A percentile compares a stretch with the other conserved stretches of the same genome.
Evolutionary conservation across 2,888 invertebrate species (phyloP).

Genomic region (Cerastis rubricosa): DNA sequence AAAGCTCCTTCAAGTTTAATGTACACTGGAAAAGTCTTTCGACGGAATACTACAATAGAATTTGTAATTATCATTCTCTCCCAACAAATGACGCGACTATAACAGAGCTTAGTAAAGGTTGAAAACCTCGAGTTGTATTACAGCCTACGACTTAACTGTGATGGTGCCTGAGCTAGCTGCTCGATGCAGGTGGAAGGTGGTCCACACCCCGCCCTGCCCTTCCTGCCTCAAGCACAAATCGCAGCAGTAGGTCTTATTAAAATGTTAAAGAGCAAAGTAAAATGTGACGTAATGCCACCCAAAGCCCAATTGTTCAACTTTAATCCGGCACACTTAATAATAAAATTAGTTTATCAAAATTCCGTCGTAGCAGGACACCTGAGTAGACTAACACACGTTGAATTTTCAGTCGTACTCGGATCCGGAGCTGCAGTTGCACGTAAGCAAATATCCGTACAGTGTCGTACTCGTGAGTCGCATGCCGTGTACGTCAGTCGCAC

Average conservation of each 20-base stretch:
- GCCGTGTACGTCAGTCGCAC: constrained; percentile 83
- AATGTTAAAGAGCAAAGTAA: neutral
- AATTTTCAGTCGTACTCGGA: constrained; percentile 90
- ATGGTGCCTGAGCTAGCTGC: neutral
- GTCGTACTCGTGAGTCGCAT: constrained; percentile 86
- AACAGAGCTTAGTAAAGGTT: neutral
- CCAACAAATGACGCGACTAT: neutral
- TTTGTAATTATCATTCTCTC: neutral
- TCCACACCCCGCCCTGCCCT: neutral
- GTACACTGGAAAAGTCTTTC: neutral
- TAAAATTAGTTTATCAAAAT: constrained; percentile 49
- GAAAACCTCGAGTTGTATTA: neutral
- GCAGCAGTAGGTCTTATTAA: neutral
- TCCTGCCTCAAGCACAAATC: neutral
- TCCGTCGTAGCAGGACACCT: constrained; percentile 72
- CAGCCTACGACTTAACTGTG: neutral
- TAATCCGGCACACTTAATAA: constrained; percentile 48
- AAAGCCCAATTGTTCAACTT: constrained; percentile 1
- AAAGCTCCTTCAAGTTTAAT: neutral
- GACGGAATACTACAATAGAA: neutral
- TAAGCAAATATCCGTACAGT: constrained; percentile 85
- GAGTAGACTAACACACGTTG: constrained; percentile 87
- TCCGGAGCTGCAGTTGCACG: constrained; percentile 88
- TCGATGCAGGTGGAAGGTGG: too few relatives aligned
- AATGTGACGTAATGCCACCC: neutral